phyloP scores from a whole-genome alignment of 2,888 invertebrate genomes.

The Diarsia dahlii region DNA sequence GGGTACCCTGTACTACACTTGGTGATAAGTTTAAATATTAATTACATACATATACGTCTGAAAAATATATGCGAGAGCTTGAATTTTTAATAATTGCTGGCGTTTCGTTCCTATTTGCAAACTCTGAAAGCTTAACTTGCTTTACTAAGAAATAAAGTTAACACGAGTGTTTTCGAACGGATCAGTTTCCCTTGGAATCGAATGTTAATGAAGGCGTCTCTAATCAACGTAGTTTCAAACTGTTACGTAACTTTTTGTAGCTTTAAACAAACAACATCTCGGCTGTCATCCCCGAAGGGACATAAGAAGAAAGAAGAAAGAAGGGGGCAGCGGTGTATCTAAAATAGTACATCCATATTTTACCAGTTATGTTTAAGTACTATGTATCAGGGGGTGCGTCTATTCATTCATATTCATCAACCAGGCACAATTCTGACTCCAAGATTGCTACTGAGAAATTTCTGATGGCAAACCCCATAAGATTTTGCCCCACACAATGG shows the following conservation, averaged over 20 bases:
- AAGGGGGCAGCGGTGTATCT: too few species aligned
- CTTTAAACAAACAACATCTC: too few species aligned
- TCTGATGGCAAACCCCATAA: too few species aligned
- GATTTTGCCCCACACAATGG: too few species aligned
- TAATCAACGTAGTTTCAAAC: conserved; percentile 39
- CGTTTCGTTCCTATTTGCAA: conserved; percentile 27
- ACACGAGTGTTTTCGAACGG: conserved; percentile 11
- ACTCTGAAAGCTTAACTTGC: conserved; percentile 19
- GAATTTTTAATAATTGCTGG: conserved; percentile 31
- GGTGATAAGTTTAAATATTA: conserved; percentile 64
- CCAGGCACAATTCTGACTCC: too few species aligned
- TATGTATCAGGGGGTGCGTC: too few species aligned
- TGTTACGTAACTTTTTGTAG: conserved; percentile 12
- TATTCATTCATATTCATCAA: too few species aligned
- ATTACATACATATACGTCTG: conserved; percentile 38
- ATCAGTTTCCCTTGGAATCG: conserved; percentile 8
- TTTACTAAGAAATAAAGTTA: conserved; percentile 25
- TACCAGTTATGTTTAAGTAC: too few species aligned
- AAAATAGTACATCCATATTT: too few species aligned
- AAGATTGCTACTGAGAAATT: too few species aligned
- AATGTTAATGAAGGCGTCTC: conserved; percentile 26
- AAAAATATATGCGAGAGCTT: conserved; percentile 31
- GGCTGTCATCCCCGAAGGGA: too few species aligned
- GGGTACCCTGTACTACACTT: conserved; percentile 47
- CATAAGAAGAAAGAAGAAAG: too few species aligned